These are phyloP conservation scores for Odontesthes bonariensis DNA, from an alignment of 2,113 vertebrate genomes.

Conservation along the genomic window DNA sequence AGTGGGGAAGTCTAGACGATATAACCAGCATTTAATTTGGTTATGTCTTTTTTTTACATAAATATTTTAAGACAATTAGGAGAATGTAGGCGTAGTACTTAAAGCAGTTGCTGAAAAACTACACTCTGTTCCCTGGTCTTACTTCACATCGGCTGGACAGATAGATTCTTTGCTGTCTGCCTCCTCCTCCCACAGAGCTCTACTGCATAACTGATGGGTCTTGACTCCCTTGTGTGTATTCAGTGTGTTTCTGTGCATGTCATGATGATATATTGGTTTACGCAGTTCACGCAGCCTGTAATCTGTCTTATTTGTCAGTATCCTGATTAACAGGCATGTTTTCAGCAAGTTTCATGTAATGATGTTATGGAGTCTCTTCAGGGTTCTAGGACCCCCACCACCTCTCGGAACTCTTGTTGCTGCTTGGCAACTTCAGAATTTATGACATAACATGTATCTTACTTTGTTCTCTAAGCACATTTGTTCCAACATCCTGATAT, in stretches of 20 bases:
- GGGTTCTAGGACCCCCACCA: too few species aligned
- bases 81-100: too few species aligned
- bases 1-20: too few species aligned
- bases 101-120: neutral
- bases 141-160: constrained; percentile 26
- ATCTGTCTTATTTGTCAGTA: constrained; percentile 63
- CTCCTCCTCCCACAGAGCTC: neutral
- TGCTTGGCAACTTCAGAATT: too few species aligned
- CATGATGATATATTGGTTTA: constrained; percentile 58
- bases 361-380: neutral
- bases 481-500: neutral
- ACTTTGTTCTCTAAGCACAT: neutral
- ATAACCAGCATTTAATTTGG: too few species aligned
- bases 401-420: neutral
- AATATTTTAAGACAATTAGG: too few species aligned
- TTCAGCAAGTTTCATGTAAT: constrained; percentile 4
- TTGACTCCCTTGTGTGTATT: constrained; percentile 9
- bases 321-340: constrained; percentile 56
- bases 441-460: too few species aligned
- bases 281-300: constrained; percentile 34
- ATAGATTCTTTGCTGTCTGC: constrained; percentile 10
- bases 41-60: too few species aligned
- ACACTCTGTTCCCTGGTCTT: neutral
- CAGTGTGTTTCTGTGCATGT: constrained; percentile 19
- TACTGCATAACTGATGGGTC: constrained; percentile 7